phyloP scores from a whole-genome alignment of 2,888 invertebrate species.

The Drosophila mimetica region DNA sequence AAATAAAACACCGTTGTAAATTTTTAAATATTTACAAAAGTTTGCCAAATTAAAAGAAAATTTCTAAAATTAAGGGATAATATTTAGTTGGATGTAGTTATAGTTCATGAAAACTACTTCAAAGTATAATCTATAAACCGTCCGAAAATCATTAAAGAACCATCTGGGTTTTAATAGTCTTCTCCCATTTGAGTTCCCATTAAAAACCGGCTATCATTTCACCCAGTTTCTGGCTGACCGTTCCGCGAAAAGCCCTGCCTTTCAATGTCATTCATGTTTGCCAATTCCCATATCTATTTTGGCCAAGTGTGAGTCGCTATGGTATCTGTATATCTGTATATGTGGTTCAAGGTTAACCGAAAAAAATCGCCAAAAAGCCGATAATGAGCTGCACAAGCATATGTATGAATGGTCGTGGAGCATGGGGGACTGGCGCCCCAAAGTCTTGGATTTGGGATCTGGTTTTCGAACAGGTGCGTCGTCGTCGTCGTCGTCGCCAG shows the following conservation, averaged over 20 bases:
- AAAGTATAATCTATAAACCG: too few relatives aligned
- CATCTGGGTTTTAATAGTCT: background rate
- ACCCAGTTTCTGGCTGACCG: conserved; percentile 1
- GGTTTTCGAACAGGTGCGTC: conserved; percentile 10
- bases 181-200: background rate
- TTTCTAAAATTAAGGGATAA: too few relatives aligned
- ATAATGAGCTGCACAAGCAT: conserved; percentile 71
- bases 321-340: conserved; percentile 14
- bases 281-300: conserved; percentile 42
- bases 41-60: too few relatives aligned
- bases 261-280: conserved; percentile 49
- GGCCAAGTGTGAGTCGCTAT: background rate
- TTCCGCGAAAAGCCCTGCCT: conserved; percentile 14
- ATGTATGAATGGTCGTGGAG: conserved; percentile 11
- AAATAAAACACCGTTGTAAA: too few relatives aligned
- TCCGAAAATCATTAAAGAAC: background rate
- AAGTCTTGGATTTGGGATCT: conserved; percentile 51
- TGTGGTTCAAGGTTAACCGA: conserved; percentile 75
- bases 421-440: conserved; percentile 37
- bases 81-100: too few relatives aligned
- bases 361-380: conserved; percentile 53
- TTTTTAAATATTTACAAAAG: too few relatives aligned
- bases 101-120: too few relatives aligned
- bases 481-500: conserved; percentile 8
- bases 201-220: conserved; percentile 27